Evolutionary conservation across 1,140 invertebrate species (phyloP).

Genomic region (Magallana ariakensis): DNA sequence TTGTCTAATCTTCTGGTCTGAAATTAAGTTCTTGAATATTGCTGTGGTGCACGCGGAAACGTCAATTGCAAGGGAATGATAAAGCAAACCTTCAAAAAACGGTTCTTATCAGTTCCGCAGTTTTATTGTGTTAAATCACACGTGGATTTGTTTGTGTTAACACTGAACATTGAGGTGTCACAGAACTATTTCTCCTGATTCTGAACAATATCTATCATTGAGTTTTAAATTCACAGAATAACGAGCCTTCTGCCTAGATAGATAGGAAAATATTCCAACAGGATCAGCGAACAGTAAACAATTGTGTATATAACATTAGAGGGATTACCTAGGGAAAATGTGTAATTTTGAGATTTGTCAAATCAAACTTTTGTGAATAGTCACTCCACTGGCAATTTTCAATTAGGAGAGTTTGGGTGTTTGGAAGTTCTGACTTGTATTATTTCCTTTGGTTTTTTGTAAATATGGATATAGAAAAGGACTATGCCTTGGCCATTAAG

Average conservation of each 20-base stretch:
- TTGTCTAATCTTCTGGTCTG: neutral
- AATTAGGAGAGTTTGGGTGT: neutral
- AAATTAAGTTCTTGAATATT: conserved; percentile 10
- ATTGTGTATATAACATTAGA: neutral
- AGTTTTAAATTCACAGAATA: conserved; percentile 1
- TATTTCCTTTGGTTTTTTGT: neutral
- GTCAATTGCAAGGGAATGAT: conserved; percentile 5
- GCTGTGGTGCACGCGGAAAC: neutral
- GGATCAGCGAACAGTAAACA: neutral
- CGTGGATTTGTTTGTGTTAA: conserved; percentile 6
- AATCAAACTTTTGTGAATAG: neutral
- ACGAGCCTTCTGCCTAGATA: neutral
- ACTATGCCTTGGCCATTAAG: conserved; percentile 23
- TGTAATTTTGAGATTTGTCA: conserved; percentile 21
- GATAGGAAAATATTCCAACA: neutral
- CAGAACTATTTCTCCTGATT: neutral
- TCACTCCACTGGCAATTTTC: neutral
- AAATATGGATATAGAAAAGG: conserved; percentile 14
- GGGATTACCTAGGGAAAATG: neutral
- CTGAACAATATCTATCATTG: neutral
- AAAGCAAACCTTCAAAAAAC: neutral
- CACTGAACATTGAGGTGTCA: neutral
- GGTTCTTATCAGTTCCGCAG: conserved; percentile 11
- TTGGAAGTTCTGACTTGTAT: neutral
- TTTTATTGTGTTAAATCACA: conserved; percentile 12